Conservation (phyloP, 2,797 vertebrate species). For the Oreochromis grahami region DNA sequence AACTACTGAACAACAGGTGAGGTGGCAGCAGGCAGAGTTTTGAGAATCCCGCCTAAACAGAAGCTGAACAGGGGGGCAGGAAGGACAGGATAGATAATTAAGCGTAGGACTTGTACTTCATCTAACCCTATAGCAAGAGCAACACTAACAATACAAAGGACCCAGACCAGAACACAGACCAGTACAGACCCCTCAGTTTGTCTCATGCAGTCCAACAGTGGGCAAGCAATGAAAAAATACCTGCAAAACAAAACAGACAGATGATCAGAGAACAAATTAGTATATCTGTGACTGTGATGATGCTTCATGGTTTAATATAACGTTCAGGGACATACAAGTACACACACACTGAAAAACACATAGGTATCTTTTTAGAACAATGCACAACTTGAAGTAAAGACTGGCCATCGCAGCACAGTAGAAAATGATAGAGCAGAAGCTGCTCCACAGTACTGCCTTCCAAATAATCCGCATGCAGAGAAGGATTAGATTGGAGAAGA, state of each 20-base stretch:
- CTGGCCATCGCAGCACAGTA: background rate
- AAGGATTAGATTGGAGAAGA: too few relatives aligned
- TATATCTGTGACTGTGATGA: too few relatives aligned
- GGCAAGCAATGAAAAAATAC: background rate
- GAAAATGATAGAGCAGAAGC: rapidly evolving
- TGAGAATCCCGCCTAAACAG: background rate
- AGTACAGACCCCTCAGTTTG: background rate
- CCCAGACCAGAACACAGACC: background rate
- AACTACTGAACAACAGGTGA: background rate
- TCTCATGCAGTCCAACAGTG: background rate
- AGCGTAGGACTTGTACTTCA: background rate
- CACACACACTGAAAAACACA: too few relatives aligned
- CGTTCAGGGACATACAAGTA: too few relatives aligned
- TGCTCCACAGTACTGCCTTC: too few relatives aligned
- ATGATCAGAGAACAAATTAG: too few relatives aligned
- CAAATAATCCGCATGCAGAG: too few relatives aligned
- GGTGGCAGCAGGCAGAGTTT: background rate
- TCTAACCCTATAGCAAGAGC: background rate
- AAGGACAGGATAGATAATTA: background rate
- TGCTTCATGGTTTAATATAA: background rate
- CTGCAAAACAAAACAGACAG: background rate
- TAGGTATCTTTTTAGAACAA: background rate
- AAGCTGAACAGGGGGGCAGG: background rate
- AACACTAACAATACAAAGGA: background rate
- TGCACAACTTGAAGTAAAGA: background rate